These are phyloP conservation scores for Erythrolamprus reginae DNA, from an alignment of 2,113 vertebrate genomes.

Conservation along the genomic window DNA sequence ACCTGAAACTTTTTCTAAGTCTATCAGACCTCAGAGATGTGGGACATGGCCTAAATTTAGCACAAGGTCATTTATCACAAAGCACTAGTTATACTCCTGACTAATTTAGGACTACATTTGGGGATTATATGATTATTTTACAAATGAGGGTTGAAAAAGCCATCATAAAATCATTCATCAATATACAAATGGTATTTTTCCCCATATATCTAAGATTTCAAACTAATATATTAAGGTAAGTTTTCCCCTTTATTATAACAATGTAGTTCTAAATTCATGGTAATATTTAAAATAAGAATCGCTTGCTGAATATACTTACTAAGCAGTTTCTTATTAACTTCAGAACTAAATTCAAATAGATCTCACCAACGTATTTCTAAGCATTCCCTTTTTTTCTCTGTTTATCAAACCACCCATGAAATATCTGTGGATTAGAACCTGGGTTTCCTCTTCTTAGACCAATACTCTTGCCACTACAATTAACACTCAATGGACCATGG, in stretches of 20 bases:
- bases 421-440: neutral
- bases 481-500: neutral
- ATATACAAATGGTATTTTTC: neutral
- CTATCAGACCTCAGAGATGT: neutral
- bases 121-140: conserved; percentile 51
- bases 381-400: neutral
- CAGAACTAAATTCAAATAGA: neutral
- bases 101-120: conserved; percentile 29
- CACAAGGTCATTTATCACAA: neutral
- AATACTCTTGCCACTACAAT: neutral
- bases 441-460: neutral
- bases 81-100: neutral
- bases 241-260: neutral
- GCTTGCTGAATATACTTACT: neutral
- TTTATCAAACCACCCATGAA: neutral
- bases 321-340: neutral
- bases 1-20: neutral
- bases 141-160: neutral
- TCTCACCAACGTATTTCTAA: neutral
- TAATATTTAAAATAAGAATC: neutral
- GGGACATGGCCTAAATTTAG: neutral
- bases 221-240: neutral
- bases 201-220: neutral
- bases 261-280: neutral
- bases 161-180: neutral